Evolutionary conservation across 2,888 invertebrate species (phyloP).

Genomic region (Thecocarcelia acutangulata): DNA sequence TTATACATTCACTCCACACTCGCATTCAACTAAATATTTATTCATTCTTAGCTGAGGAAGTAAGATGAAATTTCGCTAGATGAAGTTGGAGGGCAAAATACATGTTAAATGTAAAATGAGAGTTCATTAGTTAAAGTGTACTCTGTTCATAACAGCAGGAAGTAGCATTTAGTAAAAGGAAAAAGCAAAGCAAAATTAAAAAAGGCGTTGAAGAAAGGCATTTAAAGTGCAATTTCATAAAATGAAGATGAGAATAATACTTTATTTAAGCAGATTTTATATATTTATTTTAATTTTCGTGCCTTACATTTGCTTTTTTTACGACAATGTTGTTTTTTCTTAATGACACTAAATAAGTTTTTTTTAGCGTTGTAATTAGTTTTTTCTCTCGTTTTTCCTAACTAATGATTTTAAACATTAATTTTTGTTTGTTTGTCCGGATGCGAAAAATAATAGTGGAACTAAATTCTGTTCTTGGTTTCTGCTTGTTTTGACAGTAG

Average conservation of each 20-base stretch:
- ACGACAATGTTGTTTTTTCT: slow-evolving; percentile 34
- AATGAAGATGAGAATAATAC: slow-evolving; percentile 65
- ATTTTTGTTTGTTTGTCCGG: not conserved
- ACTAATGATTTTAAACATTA: slow-evolving; percentile 50
- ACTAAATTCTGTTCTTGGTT: no score
- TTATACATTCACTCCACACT: slow-evolving; percentile 25
- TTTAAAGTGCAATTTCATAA: slow-evolving; percentile 68
- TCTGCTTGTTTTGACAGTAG: no score
- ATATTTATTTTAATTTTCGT: not conserved
- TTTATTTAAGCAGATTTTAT: slow-evolving; percentile 54
- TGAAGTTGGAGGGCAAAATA: slow-evolving; percentile 25
- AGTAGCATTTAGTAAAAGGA: slow-evolving; percentile 63
- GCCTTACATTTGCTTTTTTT: slow-evolving; percentile 28
- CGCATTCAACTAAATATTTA: not conserved
- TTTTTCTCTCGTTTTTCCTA: not conserved
- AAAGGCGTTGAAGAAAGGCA: slow-evolving; percentile 58
- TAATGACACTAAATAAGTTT: slow-evolving; percentile 39
- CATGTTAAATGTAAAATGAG: slow-evolving; percentile 64
- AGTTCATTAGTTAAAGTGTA: slow-evolving; percentile 68
- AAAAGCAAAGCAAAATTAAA: slow-evolving; percentile 33
- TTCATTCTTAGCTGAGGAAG: slow-evolving; percentile 29
- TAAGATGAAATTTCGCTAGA: slow-evolving; percentile 27
- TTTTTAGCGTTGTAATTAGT: slow-evolving; percentile 3
- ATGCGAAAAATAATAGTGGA: no score
- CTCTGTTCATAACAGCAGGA: slow-evolving; percentile 68